phyloP scores from a whole-genome alignment of 1,140 invertebrate species.

The Odontomachus brunneus region DNA sequence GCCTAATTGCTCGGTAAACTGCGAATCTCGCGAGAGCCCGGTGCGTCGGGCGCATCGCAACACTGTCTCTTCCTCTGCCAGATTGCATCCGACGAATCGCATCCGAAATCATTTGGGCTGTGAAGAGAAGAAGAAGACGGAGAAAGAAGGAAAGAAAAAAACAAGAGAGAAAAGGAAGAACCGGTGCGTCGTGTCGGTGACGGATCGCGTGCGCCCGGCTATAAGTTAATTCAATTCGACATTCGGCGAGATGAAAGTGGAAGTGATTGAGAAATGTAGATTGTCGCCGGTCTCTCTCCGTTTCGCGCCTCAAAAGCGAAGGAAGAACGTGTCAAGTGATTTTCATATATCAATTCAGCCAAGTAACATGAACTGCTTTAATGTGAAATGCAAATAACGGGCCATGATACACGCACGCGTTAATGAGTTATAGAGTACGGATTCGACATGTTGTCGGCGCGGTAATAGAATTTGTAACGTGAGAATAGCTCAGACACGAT shows the following conservation, averaged over 20 bases:
- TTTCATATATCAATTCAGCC: no score
- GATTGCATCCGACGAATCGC: constrained; percentile 8
- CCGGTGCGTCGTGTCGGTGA: background rate
- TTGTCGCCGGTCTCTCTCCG: background rate
- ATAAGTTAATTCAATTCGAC: constrained; percentile 1
- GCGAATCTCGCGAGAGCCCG: constrained; percentile 56
- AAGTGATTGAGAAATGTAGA: background rate
- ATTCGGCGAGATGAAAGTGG: background rate
- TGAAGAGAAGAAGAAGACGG: background rate
- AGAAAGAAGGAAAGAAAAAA: no score
- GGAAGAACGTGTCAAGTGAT: no score
- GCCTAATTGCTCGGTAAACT: constrained; percentile 77
- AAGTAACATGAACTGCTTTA: no score
- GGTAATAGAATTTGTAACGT: background rate
- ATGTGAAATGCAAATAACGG: no score
- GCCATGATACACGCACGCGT: background rate
- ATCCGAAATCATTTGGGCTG: constrained; percentile 18
- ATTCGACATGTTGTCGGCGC: background rate
- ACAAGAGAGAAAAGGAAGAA: no score
- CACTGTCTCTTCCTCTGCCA: constrained; percentile 49
- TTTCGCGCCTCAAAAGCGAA: no score
- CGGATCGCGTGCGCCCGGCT: background rate
- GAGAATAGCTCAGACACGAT: background rate
- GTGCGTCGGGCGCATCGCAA: constrained; percentile 39
- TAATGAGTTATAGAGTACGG: background rate